phyloP scores from a whole-genome alignment of 2,888 invertebrate genomes.

The Synanthedon formicaeformis region DNA sequence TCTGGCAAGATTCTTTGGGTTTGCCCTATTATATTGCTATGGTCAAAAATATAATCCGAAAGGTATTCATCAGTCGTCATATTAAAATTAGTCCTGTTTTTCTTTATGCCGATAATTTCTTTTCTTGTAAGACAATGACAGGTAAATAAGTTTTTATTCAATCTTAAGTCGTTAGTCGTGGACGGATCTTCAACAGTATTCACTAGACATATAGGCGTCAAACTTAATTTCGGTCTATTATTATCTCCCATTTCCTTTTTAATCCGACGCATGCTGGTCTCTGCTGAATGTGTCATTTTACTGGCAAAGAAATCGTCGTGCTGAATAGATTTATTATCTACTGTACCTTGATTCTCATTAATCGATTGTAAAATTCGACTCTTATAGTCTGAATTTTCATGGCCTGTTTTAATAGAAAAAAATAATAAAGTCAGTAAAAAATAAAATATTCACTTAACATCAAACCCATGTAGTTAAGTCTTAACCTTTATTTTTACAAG shows the following conservation, averaged over 20 bases:
- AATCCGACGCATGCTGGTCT: neutral
- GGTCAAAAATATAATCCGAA: neutral
- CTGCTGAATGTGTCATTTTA: neutral
- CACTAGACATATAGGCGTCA: constrained; percentile 35
- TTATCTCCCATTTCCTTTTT: constrained; percentile 2
- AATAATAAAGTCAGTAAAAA: too few relatives aligned
- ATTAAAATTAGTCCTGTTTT: too few relatives aligned
- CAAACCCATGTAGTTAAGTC: too few relatives aligned
- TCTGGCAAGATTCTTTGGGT: constrained; percentile 16
- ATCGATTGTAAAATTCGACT: too few relatives aligned
- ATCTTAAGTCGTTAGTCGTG: neutral
- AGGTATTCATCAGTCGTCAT: neutral
- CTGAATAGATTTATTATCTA: too few relatives aligned
- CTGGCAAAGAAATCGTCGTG: too few relatives aligned
- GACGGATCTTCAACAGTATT: constrained; percentile 19
- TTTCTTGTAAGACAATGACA: neutral
- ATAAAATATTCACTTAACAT: too few relatives aligned
- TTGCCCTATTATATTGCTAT: neutral
- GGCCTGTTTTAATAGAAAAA: too few relatives aligned
- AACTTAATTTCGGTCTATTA: constrained; percentile 19
- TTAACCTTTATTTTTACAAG: too few relatives aligned
- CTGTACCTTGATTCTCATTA: too few relatives aligned
- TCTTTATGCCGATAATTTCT: too few relatives aligned
- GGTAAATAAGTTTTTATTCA: constrained; percentile 2
- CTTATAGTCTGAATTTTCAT: too few relatives aligned